Evolutionary conservation across 2,888 invertebrate genomes (phyloP).

Genomic region (Keiferia lycopersicella): DNA sequence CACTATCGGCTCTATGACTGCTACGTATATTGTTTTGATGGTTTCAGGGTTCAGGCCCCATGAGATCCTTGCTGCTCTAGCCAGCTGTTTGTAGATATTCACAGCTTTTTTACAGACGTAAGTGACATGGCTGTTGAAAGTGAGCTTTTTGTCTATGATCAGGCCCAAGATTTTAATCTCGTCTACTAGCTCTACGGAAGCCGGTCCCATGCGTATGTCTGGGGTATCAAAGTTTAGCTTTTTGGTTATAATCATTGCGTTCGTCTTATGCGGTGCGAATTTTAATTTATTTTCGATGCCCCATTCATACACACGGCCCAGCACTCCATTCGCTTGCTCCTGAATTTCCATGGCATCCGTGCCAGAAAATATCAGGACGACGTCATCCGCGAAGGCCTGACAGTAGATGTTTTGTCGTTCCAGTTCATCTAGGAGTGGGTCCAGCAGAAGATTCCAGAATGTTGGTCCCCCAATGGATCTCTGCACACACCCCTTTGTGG

Average conservation of each 20-base stretch:
- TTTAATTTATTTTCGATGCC: background rate
- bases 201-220: background rate
- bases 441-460: too few species aligned
- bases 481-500: background rate
- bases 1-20: background rate
- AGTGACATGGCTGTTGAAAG: constrained; percentile 13
- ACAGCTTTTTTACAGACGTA: background rate
- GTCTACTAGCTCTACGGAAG: background rate
- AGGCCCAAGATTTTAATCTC: constrained; percentile 16
- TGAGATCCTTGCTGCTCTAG: background rate
- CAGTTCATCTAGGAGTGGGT: too few species aligned
- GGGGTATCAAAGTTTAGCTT: background rate
- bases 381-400: background rate
- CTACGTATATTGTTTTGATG: constrained; percentile 1
- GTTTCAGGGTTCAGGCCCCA: background rate
- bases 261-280: background rate
- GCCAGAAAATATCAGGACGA: background rate
- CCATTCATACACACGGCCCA: background rate
- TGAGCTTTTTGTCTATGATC: constrained; percentile 2
- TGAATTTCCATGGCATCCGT: background rate
- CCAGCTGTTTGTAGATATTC: background rate
- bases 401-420: too few species aligned
- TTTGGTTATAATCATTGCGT: background rate
- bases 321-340: background rate
- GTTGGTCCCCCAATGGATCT: background rate